Conservation (phyloP, 2,113 vertebrate genomes). For the Eublepharis macularius region DNA sequence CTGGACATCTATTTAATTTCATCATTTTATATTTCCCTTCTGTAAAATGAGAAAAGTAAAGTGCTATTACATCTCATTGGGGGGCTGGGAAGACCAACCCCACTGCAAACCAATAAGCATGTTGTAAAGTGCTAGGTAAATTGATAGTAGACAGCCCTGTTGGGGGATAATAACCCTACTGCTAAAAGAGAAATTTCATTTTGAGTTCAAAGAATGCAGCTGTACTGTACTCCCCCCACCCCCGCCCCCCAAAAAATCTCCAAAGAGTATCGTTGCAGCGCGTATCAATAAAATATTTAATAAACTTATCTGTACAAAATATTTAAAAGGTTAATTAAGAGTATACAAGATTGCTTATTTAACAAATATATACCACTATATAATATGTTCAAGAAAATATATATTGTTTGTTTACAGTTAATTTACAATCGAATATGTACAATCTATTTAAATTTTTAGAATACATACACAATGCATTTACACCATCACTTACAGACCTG, state of each 20-base stretch:
- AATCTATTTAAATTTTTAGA: slow-evolving; percentile 81
- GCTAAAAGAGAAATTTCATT: background rate
- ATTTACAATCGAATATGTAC: slow-evolving; percentile 90
- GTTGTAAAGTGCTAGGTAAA: background rate
- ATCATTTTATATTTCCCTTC: no score
- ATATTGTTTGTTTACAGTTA: slow-evolving; percentile 84
- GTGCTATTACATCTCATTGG: background rate
- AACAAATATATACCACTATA: slow-evolving; percentile 85
- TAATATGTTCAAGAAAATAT: slow-evolving; percentile 84
- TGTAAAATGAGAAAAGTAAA: background rate
- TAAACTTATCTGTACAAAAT: slow-evolving; percentile 84
- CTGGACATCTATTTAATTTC: no score
- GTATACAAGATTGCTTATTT: slow-evolving; percentile 79
- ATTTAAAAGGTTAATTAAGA: slow-evolving; percentile 76
- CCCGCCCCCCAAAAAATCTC: background rate
- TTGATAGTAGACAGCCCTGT: background rate
- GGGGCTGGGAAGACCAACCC: background rate
- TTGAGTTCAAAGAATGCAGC: background rate
- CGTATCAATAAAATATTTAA: slow-evolving; percentile 85
- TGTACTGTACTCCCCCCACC: background rate
- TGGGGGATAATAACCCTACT: background rate
- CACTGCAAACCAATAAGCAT: background rate
- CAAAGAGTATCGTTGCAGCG: slow-evolving; percentile 21
- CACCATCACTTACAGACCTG: slow-evolving; percentile 62
- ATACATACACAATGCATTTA: slow-evolving; percentile 78